These are phyloP conservation scores for Poecilia latipinna DNA, from an alignment of 2,113 vertebrate species.

Conservation along the genomic window DNA sequence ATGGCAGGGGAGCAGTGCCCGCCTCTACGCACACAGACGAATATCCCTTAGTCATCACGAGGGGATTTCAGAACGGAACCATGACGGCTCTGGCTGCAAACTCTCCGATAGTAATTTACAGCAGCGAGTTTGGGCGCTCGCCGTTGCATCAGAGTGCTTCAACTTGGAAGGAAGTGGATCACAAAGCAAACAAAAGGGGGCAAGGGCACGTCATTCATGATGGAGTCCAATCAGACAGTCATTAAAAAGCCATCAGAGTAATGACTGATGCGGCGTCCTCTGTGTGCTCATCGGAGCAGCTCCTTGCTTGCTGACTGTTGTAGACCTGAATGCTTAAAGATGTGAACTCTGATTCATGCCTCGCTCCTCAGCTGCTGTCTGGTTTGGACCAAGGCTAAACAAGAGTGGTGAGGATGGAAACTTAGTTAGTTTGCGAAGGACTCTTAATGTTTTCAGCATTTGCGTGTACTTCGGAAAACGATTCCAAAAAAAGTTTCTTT, in stretches of 20 bases:
- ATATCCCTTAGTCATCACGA: conserved; percentile 62
- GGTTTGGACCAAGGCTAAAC: not conserved
- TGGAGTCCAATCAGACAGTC: conserved; percentile 63
- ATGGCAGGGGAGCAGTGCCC: conserved; percentile 23
- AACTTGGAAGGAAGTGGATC: conserved; percentile 26
- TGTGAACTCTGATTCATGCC: not conserved
- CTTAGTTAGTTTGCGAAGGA: not conserved
- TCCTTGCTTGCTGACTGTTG: conserved; percentile 4
- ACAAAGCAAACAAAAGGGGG: conserved; percentile 49
- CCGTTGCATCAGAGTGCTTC: not conserved
- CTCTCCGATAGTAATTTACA: conserved; percentile 17
- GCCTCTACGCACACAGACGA: conserved; percentile 14
- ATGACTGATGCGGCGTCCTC: conserved; percentile 67
- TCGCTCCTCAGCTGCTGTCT: conserved; percentile 3
- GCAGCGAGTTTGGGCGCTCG: conserved; percentile 12
- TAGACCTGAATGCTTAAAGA: not conserved
- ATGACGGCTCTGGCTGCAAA: conserved; percentile 27
- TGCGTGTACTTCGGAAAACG: no score
- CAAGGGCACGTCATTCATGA: not conserved
- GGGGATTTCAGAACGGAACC: conserved; percentile 27
- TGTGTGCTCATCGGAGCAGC: conserved; percentile 49
- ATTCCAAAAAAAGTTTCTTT: no score
- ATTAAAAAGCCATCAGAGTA: conserved; percentile 76
- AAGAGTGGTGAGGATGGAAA: not conserved
- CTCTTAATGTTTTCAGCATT: not conserved